Evolutionary conservation across 2,797 vertebrate species (phyloP), one percentile per base, ranked within the genome.

Genomic region (Pangasius larnaudii): DNA sequence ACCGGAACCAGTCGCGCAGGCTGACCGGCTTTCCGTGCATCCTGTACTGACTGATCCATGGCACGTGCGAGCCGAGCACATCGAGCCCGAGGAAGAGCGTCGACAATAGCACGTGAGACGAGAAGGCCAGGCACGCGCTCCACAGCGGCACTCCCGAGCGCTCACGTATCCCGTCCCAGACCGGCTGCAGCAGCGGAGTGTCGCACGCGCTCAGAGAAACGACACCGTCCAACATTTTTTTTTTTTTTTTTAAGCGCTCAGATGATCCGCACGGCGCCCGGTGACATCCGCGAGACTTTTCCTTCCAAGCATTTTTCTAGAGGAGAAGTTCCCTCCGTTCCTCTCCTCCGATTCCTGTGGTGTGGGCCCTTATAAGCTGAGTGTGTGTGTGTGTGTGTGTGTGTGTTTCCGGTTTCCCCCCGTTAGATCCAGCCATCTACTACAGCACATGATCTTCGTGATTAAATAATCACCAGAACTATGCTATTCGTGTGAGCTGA

Each of bases 11-110:
- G 0, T 14, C 87, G 0, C 86, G 56, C n/a, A 89, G 0, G 14
- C 81, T 53, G 0, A 91, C 71, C 16, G 92, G 90, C 0, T 89
- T 87, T 0, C 87, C 87, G 9, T 88, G 85, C n/a, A 96, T 91
- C 89, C 93, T 93, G 94, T 94, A 95, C 0, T 89, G 84, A 0
- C 89, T 53, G 11, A 96, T 84, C 49, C 82, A 90, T 2, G 0
- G 59, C 27, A 89, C 89, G 13, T 93, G 88, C 63, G 61, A 8
- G 2, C 87, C 92, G 78, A 96, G 87, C 16, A 82, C 42, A 85
- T 96, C 96, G 74, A 96, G 90, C 9, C 42, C 63, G 9, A 96
- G 59, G 93, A 95, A 96, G 0, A 95, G 95, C 4, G 90, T 65
- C 88, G 95, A 94, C 14, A 96, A 30, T 0, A 93, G 8, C 0